Evolutionary conservation across 2,888 invertebrate species (phyloP).

Genomic region (Platerodrilus igneus): DNA sequence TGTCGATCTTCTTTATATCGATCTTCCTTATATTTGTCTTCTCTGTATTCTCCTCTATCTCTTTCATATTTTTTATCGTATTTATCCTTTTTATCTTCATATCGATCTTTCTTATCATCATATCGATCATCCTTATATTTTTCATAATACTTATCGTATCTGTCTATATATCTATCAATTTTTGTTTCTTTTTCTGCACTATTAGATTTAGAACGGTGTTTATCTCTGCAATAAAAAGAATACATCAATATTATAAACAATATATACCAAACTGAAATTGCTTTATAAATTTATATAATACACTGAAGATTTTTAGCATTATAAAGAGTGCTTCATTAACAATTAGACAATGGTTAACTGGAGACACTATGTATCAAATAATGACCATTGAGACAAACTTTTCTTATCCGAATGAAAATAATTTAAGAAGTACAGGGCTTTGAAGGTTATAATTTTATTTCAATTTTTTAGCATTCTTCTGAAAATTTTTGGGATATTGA

Average conservation of each 20-base stretch:
- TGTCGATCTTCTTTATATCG: slow-evolving; percentile 32
- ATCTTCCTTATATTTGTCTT: slow-evolving; percentile 37
- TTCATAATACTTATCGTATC: slow-evolving; percentile 43
- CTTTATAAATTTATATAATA: no score
- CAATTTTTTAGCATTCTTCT: no score
- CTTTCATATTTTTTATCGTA: slow-evolving; percentile 38
- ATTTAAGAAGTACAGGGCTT: no score
- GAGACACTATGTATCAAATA: no score
- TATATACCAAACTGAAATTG: no score
- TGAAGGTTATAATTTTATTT: no score
- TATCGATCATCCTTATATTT: slow-evolving; percentile 34
- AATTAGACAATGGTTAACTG: no score
- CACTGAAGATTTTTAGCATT: slow-evolving; percentile 1
- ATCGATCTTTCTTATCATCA: slow-evolving; percentile 34
- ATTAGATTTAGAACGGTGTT: slow-evolving; percentile 46
- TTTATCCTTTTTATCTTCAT: slow-evolving; percentile 34
- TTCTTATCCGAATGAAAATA: no score
- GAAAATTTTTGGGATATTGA: no score
- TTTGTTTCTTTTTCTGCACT: slow-evolving; percentile 44
- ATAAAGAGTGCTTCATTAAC: no score
- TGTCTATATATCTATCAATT: slow-evolving; percentile 44
- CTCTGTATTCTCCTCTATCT: slow-evolving; percentile 34
- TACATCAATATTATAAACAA: no score
- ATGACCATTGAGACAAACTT: no score
- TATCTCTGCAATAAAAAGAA: slow-evolving; percentile 40